Base-by-base conservation (phyloP, 2,888 invertebrate species). In the Drosophila nigritarsus region DNA sequence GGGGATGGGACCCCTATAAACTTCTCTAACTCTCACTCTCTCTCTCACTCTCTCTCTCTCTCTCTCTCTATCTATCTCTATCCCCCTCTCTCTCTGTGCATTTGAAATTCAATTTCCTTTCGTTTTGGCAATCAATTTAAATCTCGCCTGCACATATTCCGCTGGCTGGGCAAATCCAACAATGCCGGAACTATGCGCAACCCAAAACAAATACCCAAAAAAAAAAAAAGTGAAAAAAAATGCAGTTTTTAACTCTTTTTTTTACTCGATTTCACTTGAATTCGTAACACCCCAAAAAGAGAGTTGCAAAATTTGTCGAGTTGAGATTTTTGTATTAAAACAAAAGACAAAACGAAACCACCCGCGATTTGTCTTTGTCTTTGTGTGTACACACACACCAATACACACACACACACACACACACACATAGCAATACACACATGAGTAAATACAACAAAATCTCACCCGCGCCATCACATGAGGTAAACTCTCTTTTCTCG, bases 31-130 rank as follows among this genome's bases (percentile, higher is more conserved):
- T n/a, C 27, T 6, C 1, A 9, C 32, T 1, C 34, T 15, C 53
- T 13, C 29, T 11, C 13, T 8, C 2, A 24, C 29, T 11, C 18
- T 7, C 6, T n/a, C 24, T 24, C 24, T 42, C 36, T 30, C 29
- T 30, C 42, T 30, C 24, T 6, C 45, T 29, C 27, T 30, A 8
- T 13, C 34, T 29, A 11, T 45, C 7, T 53, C 7, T 0, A 5
- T 24, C 15, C 18, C 36, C 24, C n/a, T 8, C 1, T 1, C 34
- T 18, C 15, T 7, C 8, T 20, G 34, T 59, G 48, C 62, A 86
- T 86, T 87, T 64, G 51, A 77, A 89, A 89, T 89, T 86, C 84
- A 83, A 83, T 87, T 89, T 79, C 84, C 82, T 84, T 89, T 87
- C 84, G 82, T 60, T 86, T 75, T 74, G 82, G 66, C 85, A 89